A percentile compares a stretch with the other conserved stretches of the same genome.
These are phyloP conservation scores for Gymnorhina tibicen DNA, from an alignment of 2,113 vertebrate species.

Conservation along the genomic window DNA sequence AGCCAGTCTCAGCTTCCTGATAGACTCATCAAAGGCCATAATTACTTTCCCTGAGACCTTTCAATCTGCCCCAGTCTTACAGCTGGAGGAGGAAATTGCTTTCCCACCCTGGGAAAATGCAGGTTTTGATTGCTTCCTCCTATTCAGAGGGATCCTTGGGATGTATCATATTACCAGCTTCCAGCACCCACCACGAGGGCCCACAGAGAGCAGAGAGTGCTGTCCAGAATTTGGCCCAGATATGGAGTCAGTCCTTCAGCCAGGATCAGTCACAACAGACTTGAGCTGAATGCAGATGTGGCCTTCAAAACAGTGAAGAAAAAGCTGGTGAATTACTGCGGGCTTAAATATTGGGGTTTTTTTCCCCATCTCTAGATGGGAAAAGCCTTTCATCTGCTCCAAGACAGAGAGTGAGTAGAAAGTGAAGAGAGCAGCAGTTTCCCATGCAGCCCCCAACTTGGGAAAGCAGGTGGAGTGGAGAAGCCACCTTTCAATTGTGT, in stretches of 20 bases:
- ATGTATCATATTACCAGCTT: conserved; percentile 1
- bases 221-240: neutral
- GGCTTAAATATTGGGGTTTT: rapidly evolving
- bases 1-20: conserved; percentile 11
- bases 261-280: neutral
- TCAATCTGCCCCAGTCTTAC: neutral
- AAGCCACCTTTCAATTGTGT: conserved; percentile 64
- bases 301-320: neutral
- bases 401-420: neutral
- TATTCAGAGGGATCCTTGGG: neutral
- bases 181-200: neutral
- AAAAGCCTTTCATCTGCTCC: neutral
- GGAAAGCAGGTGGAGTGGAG: conserved; percentile 59
- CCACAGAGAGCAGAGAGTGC: neutral
- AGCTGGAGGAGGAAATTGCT: conserved; percentile 61
- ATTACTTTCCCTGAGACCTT: conserved; percentile 57
- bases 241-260: neutral
- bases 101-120: conserved; percentile 52
- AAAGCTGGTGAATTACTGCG: neutral
- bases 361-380: neutral
- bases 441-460: conserved; percentile 14
- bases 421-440: neutral
- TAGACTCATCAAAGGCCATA: conserved; percentile 49
- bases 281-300: neutral
- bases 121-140: conserved; percentile 53